phyloP scores from a whole-genome alignment of 2,797 vertebrate species.

The Acanthopagrus latus region DNA sequence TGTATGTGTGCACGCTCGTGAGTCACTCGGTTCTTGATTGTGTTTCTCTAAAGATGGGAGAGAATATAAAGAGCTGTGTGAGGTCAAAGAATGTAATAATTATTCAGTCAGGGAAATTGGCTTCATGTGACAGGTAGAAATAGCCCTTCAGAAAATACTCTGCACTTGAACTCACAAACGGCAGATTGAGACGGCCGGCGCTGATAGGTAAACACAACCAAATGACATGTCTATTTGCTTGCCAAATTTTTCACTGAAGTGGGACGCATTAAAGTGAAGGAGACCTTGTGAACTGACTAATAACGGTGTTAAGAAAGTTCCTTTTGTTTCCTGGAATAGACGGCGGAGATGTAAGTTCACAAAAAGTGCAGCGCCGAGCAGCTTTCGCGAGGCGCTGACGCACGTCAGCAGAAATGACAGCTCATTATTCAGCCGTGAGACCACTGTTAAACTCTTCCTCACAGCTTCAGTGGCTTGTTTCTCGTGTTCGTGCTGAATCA shows the following conservation, averaged over 20 bases:
- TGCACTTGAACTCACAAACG: constrained; percentile 12
- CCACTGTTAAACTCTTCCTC: constrained; percentile 43
- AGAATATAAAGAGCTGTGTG: background rate
- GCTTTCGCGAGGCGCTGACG: constrained; percentile 41
- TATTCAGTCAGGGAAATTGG: background rate
- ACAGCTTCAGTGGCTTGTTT: constrained; percentile 42
- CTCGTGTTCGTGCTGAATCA: constrained; percentile 51
- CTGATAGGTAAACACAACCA: constrained; percentile 66
- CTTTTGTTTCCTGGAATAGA: constrained; percentile 35
- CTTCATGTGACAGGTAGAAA: background rate
- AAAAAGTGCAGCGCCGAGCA: constrained; percentile 47
- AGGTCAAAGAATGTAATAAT: background rate
- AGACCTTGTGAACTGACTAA: constrained; percentile 35
- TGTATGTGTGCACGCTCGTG: background rate
- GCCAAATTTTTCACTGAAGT: constrained; percentile 41
- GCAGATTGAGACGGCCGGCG: constrained; percentile 17
- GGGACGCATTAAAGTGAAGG: constrained; percentile 4
- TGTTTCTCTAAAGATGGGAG: background rate
- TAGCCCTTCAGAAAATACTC: background rate
- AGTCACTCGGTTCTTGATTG: constrained; percentile 1
- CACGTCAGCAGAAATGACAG: constrained; percentile 57
- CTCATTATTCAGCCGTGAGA: constrained; percentile 58
- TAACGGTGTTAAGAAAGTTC: constrained; percentile 15
- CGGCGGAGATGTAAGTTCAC: constrained; percentile 23
- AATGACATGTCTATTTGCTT: constrained; percentile 66